These are phyloP conservation scores for Aporophyla nigra DNA, from an alignment of 2,888 invertebrate genomes.

Conservation along the genomic window DNA sequence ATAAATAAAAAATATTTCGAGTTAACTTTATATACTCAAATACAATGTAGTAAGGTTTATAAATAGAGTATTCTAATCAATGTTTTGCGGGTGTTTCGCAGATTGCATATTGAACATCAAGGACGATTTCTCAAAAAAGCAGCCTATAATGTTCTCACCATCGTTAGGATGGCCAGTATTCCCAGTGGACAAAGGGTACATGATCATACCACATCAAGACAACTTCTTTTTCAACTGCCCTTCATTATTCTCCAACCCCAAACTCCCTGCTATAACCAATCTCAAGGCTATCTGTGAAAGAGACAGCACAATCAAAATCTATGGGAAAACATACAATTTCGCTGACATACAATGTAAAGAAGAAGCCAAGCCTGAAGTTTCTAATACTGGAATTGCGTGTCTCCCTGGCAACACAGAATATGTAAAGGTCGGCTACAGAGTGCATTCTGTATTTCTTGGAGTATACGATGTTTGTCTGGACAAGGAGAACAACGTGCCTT, in stretches of 20 bases:
- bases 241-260: slow-evolving; percentile 57
- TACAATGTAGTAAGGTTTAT: no score
- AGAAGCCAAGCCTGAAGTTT: slow-evolving; percentile 60
- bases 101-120: slow-evolving; percentile 75
- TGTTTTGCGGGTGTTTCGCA: slow-evolving; percentile 63
- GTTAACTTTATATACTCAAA: not conserved
- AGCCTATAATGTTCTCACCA: slow-evolving; percentile 71
- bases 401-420: slow-evolving; percentile 64
- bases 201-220: slow-evolving; percentile 68
- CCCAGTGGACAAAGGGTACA: slow-evolving; percentile 57
- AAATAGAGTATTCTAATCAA: not conserved
- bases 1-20: not conserved
- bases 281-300: slow-evolving; percentile 69
- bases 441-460: slow-evolving; percentile 50
- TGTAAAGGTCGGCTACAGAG: slow-evolving; percentile 70
- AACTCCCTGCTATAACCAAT: slow-evolving; percentile 45
- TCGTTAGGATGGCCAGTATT: slow-evolving; percentile 58
- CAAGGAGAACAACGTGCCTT: slow-evolving; percentile 65
- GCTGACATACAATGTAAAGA: slow-evolving; percentile 73
- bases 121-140: slow-evolving; percentile 64
- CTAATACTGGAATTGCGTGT: slow-evolving; percentile 65
- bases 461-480: slow-evolving; percentile 77
- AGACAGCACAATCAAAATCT: slow-evolving; percentile 65
- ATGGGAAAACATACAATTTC: slow-evolving; percentile 64
- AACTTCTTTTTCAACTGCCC: slow-evolving; percentile 72